Base-by-base conservation (phyloP, 2,888 invertebrate genomes). In the Macrosoma leucophasiata region DNA sequence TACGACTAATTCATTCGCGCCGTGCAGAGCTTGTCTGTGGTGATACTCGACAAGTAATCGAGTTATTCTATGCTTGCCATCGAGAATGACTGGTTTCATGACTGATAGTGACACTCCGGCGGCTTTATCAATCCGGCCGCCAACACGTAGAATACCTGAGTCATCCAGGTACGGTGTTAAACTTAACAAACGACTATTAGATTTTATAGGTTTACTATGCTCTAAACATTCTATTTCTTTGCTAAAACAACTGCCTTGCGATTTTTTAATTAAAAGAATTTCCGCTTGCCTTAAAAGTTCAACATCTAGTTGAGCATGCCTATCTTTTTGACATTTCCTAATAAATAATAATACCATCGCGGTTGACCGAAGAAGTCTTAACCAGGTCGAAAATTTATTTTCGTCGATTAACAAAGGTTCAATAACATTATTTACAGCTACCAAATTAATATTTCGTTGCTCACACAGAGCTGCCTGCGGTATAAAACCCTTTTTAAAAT, bases 1-100 rank as follows among this genome's bases (percentile, higher is more conserved):
- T 5, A 39, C 35, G 2, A 39, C 39, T 1, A 29, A 10, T 19
- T 39, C 39, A 10, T 28, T 20, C 8, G 35, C 32, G 4, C 20
- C 20, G n/a, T 39, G 39, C 5, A 33, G 3, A 2, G 36, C 36
- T 13, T 2, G 23, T 23, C 23, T 23, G 7, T 23, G 23, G 10
- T 24, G 21, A 6, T 25, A 17, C 10, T 15, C 10, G 4, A 20
- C 24, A 9, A 27, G n/a, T 19, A 30, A 21, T 3, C 23, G 21
- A 3, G 30, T 17, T 2, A 17, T 23, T 17, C 9, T 8, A 9
- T 30, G 17, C 12, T 17, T 15, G 2, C 30, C 30, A 12, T 30
- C 23, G 5, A 30, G 8, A 7, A 30, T 26, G 1, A 35, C 15
- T 8, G 23, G 23, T 11, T 3, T n/a, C 13, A 26, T 33, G 7